A percentile compares a stretch with the other conserved stretches of the same genome.
These are phyloP conservation scores for Thripadectes ignobilis DNA, from an alignment of 2,797 vertebrate species.

Conservation along the genomic window DNA sequence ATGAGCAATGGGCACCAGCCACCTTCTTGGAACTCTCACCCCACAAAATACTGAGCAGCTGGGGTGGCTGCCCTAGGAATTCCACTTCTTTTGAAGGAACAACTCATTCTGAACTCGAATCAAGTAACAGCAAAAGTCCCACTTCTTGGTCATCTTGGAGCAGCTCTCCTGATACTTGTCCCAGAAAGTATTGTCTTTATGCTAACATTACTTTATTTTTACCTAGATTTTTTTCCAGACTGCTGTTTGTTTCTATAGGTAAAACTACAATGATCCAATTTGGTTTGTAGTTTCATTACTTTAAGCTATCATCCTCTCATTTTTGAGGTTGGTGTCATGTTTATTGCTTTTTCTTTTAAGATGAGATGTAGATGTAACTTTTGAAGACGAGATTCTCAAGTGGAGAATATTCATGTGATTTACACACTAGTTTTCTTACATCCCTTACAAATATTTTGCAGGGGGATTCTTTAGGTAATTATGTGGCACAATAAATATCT, in stretches of 20 bases:
- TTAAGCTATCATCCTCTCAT: background rate
- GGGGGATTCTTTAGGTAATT: background rate
- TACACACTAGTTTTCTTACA: background rate
- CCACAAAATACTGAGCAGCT: background rate
- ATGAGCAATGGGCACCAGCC: background rate
- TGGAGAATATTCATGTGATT: background rate
- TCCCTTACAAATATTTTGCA: background rate
- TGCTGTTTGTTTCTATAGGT: background rate
- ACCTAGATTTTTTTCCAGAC: background rate
- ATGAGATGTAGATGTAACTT: background rate
- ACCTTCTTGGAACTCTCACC: background rate
- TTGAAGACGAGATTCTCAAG: background rate
- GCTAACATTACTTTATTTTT: background rate
- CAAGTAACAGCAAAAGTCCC: background rate
- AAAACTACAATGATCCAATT: background rate
- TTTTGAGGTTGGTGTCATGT: background rate
- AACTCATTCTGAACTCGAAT: background rate
- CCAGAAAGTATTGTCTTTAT: background rate
- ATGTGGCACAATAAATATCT: background rate
- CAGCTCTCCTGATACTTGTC: background rate
- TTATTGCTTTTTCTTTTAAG: background rate
- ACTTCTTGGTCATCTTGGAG: background rate
- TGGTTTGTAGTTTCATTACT: background rate
- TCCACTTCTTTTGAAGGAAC: background rate
- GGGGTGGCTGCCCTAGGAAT: background rate